A percentile compares a stretch with the other conserved stretches of the same genome.
phyloP scores from a whole-genome alignment of 2,797 vertebrate genomes.

The Chaunax sp. region DNA sequence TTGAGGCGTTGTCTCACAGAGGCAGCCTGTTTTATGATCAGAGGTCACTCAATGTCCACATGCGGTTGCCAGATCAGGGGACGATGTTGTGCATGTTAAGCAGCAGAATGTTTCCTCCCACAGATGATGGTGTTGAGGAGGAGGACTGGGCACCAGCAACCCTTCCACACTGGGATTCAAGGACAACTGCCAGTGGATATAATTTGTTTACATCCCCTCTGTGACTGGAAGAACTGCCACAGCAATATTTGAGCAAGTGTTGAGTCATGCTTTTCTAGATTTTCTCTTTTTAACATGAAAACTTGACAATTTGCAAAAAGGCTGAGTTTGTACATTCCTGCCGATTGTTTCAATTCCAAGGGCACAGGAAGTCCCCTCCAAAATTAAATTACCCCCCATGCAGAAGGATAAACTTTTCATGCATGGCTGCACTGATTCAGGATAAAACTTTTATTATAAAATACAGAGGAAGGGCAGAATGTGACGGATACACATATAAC shows the following conservation, averaged over 20 bases:
- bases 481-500: not conserved
- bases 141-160: slow-evolving; percentile 43
- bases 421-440: slow-evolving; percentile 23
- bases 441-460: slow-evolving; percentile 11
- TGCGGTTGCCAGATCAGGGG: slow-evolving; percentile 44
- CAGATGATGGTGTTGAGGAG: slow-evolving; percentile 41
- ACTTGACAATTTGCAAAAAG: slow-evolving; percentile 33
- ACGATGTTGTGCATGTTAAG: slow-evolving; percentile 47
- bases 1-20: slow-evolving; percentile 35
- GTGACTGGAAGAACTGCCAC: slow-evolving; percentile 35
- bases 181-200: slow-evolving; percentile 53
- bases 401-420: slow-evolving; percentile 36
- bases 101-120: slow-evolving; percentile 51
- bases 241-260: slow-evolving; percentile 24
- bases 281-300: slow-evolving; percentile 4
- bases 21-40: slow-evolving; percentile 39
- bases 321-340: slow-evolving; percentile 23
- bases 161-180: slow-evolving; percentile 58
- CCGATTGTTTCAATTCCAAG: slow-evolving; percentile 32
- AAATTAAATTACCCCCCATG: slow-evolving; percentile 33
- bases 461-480: slow-evolving; percentile 19
- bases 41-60: slow-evolving; percentile 54
- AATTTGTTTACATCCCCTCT: slow-evolving; percentile 51
- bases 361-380: slow-evolving; percentile 18
- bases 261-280: slow-evolving; percentile 24